Percentiles rank a stretch among this genome's conserved stretches.
Evolutionary conservation across 1,140 invertebrate genomes (phyloP).

Genomic region (Zaprionus davidi): DNA sequence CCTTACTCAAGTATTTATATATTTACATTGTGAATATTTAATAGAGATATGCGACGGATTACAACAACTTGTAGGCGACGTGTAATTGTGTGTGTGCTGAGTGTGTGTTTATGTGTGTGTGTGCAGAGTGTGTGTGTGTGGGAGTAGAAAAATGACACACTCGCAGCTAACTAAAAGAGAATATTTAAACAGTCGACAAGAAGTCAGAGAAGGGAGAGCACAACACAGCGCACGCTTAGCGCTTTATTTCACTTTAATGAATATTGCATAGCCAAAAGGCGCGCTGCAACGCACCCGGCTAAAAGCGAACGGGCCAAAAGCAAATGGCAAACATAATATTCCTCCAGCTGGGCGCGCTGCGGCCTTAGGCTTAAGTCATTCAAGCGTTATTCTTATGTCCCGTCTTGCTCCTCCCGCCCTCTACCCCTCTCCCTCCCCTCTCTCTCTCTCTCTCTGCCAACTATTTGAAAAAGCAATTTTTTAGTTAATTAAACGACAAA

Average conservation of each 20-base stretch:
- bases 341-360: conserved; percentile 45
- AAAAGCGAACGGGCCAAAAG: conserved; percentile 38
- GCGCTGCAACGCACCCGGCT: conserved; percentile 8
- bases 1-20: conserved; percentile 81
- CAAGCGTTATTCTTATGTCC: conserved; percentile 63
- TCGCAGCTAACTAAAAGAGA: conserved; percentile 66
- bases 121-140: conserved; percentile 6
- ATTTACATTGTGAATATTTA: conserved; percentile 82
- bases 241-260: conserved; percentile 74
- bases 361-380: conserved; percentile 71
- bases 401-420: background rate
- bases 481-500: conserved; percentile 84
- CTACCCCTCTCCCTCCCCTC: background rate
- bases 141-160: conserved; percentile 67
- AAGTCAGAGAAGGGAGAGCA: background rate
- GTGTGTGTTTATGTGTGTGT: conserved; percentile 6
- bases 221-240: conserved; percentile 7
- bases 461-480: conserved; percentile 79
- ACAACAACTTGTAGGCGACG: conserved; percentile 61
- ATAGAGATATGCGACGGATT: conserved; percentile 75
- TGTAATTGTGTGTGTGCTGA: background rate
- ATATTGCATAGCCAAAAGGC: conserved; percentile 67
- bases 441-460: conserved; percentile 11
- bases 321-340: conserved; percentile 71
- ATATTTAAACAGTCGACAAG: conserved; percentile 75